Base-by-base conservation (phyloP, 2,113 vertebrate genomes). In the Peromyscus californicus region DNA sequence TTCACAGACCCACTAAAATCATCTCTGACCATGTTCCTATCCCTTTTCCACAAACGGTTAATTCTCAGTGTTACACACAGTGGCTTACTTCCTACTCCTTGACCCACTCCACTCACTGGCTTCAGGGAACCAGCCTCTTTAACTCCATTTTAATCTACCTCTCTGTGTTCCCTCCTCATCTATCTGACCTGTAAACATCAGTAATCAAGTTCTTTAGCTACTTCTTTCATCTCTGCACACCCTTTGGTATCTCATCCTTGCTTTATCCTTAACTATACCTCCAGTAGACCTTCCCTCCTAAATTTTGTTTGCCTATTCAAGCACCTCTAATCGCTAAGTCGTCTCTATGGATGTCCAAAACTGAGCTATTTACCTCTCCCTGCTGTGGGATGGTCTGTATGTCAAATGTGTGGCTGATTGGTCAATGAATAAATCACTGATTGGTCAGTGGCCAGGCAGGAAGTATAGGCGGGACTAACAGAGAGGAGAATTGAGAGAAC, bases 201-300 rank as follows among this genome's bases (percentile, higher is more conserved):
- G 57, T 89, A 87, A 48, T 39, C 69, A 93, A 94, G 67, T 90
- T 95, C 69, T 88, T 57, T 33, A 84, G 76, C 19, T 17, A 83
- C 24, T 75, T 70, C 65, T 95, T 91, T n/a, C 79, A 76, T 93
- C 15, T 70, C 59, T 72, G 29, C 10, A 82, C 39, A 48, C 59
- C 67, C 5, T 16, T 89, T 78, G 76, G 45, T 45, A 79, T 31
- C 45, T 79, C 45, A 79, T 79, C 72, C 39, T 79, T 51, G 26
- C 12, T 48, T 51, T 79, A 31, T 29, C 45, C 21, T 61, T 36
- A 21, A 16, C 51, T 72, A 39, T 16, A 36, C 19, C 70, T 94
- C 67, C 51, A 95, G 54, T 42, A 95, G 57, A 69, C 79, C 45
- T 92, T 90, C 67, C 39, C 39, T 86, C 48, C 21, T 72, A n/a